Evolutionary conservation across 2,113 vertebrate species (phyloP).

Genomic region (Arenaria interpres): DNA sequence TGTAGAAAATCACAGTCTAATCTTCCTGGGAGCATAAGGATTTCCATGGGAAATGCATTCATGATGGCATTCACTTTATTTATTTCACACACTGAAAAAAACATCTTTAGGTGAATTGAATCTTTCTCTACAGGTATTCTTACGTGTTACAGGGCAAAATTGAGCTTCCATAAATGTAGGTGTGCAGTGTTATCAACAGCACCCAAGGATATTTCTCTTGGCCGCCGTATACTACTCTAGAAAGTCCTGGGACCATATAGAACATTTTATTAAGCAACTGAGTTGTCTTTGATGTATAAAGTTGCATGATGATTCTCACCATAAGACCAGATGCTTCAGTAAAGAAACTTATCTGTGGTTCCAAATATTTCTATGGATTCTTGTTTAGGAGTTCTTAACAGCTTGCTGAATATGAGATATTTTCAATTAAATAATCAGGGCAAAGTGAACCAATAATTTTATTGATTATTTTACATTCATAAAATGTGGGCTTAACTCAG

Average conservation of each 20-base stretch:
- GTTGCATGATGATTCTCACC: not conserved
- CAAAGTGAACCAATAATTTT: not conserved
- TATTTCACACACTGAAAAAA: not conserved
- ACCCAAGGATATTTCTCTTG: not conserved
- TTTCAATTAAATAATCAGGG: not conserved
- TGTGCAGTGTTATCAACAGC: not conserved
- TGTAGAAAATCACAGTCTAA: not conserved
- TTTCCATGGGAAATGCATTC: not conserved
- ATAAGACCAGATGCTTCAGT: not conserved
- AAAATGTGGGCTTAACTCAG: not conserved
- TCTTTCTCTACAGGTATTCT: not conserved
- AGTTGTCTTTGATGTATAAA: not conserved
- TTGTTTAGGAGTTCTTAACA: not conserved
- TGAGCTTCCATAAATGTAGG: not conserved
- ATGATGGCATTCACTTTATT: not conserved
- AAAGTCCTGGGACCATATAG: not conserved
- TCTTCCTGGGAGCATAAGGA: not conserved
- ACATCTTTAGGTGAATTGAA: not conserved
- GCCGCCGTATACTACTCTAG: not conserved
- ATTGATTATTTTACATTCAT: not conserved
- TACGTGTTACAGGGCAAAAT: not conserved
- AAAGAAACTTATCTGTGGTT: not conserved
- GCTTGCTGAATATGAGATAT: not conserved
- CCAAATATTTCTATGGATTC: not conserved
- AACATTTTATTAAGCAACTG: not conserved